phyloP scores from a whole-genome alignment of 2,797 vertebrate genomes.

The Centropyge bicolor region DNA sequence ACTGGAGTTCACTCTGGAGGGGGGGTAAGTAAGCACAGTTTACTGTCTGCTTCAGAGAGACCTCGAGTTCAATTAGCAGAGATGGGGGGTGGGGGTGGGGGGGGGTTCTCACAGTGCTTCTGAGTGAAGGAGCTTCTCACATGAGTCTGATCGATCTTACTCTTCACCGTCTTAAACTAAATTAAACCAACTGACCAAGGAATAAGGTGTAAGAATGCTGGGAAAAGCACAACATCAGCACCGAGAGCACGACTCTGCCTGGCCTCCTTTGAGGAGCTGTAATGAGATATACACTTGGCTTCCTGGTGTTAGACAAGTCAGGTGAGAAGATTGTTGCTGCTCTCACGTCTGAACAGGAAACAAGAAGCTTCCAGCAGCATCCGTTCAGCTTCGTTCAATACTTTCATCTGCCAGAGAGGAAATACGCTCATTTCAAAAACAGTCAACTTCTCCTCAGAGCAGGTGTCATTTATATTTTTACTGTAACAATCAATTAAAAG shows the following conservation, averaged over 20 bases:
- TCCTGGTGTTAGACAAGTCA: background rate
- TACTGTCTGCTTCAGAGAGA: slow-evolving; percentile 59
- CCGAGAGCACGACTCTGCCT: background rate
- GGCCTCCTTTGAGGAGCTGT: slow-evolving; percentile 1
- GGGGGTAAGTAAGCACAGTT: slow-evolving; percentile 52
- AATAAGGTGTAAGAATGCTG: background rate
- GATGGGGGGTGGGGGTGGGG: no score
- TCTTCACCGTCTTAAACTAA: slow-evolving; percentile 2
- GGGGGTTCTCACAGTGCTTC: slow-evolving; percentile 29
- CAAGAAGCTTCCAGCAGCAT: background rate
- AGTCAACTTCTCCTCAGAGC: background rate
- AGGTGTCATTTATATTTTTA: background rate
- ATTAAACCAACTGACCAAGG: slow-evolving; percentile 21
- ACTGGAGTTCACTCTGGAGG: slow-evolving; percentile 60
- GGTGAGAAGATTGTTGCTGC: background rate
- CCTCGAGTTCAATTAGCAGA: slow-evolving; percentile 77
- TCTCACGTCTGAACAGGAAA: background rate
- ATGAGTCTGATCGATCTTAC: slow-evolving; percentile 15
- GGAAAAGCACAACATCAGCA: background rate
- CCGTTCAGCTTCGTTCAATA: background rate
- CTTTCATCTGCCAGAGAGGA: background rate
- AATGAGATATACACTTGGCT: background rate
- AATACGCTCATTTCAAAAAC: background rate
- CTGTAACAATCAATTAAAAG: background rate
- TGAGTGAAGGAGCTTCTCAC: slow-evolving; percentile 20